Evolutionary conservation across 1,140 invertebrate species (phyloP), one percentile per base, ranked within the genome.

Genomic region (Zaprionus davidi): DNA sequence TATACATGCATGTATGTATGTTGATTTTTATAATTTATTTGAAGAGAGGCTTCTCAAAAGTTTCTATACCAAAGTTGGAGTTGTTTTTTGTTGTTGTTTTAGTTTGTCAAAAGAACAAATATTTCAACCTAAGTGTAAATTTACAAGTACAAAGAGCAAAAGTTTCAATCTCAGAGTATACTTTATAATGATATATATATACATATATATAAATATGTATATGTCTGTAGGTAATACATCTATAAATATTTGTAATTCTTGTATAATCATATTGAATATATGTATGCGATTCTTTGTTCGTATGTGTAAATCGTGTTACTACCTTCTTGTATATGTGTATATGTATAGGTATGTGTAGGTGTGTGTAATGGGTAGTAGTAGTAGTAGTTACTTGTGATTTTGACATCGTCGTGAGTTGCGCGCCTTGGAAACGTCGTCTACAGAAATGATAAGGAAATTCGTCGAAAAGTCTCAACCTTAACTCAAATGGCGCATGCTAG

Each of bases 21-120:
- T 51, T 17, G 41, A 17, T 51, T 51, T 51, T 51, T 20, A 51
- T 22, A 51, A 24, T 51, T 20, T 24, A 51, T 51, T 20, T 51
- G 36, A 64, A 64, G 62, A 36, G 49, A 26, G 24, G 24, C 20
- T 53, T 53, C 46, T 53, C 49, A 55, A 66, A 66, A 56, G 20
- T 44, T 56, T 56, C 15, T 56, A 41, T 55, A 28, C 63, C 22
- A 66, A 66, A 66, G 22, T 20, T 66, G 63, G 7, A 49, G 24
- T 68, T 34, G 1, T 58, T 56, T 28, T 44, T 22, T 26, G 24
- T 26, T 46, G 4, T 38, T 41, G 24, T 44, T 57, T 57, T 34
- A 1, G 5, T 34, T 71, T 71, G 69, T 71, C 69, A 71, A 71
- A 66, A 65, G 62, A 71, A 71, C 69, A 71, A 71, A 71, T 53